A percentile compares a stretch with the other conserved stretches of the same genome.
These are phyloP conservation scores for Pachycephala philippinensis DNA, from an alignment of 2,113 vertebrate genomes.

Conservation along the genomic window DNA sequence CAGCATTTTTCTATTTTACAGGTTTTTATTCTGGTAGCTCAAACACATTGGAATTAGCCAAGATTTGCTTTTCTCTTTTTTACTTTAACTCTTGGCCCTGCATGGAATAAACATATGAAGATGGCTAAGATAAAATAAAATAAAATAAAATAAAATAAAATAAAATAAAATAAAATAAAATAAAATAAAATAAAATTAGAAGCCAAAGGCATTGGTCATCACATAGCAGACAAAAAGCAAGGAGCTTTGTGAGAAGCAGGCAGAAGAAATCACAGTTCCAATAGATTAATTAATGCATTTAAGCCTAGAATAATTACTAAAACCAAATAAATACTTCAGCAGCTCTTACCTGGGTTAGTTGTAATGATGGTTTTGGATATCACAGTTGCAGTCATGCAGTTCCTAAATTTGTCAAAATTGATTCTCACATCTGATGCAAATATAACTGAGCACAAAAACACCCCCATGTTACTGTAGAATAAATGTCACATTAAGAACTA, in stretches of 20 bases:
- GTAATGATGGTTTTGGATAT: constrained; percentile 95
- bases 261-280: neutral
- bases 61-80: neutral
- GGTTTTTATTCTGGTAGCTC: neutral
- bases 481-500: neutral
- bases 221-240: neutral
- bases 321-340: neutral
- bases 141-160: neutral
- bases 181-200: neutral
- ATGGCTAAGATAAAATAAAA: neutral
- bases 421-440: constrained; percentile 91
- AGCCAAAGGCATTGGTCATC: neutral
- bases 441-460: constrained; percentile 79
- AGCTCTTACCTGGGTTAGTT: constrained; percentile 87
- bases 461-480: neutral
- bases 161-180: neutral
- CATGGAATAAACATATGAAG: neutral
- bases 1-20: neutral
- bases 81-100: neutral
- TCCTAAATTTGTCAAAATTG: constrained; percentile 91
- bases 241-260: neutral
- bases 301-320: neutral
- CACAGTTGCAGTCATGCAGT: constrained; percentile 87
- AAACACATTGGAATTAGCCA: neutral
- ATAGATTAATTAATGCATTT: neutral